Evolutionary conservation across 1,140 invertebrate species (phyloP), one percentile per base, ranked within the genome.

Genomic region (Drosophila sproati): DNA sequence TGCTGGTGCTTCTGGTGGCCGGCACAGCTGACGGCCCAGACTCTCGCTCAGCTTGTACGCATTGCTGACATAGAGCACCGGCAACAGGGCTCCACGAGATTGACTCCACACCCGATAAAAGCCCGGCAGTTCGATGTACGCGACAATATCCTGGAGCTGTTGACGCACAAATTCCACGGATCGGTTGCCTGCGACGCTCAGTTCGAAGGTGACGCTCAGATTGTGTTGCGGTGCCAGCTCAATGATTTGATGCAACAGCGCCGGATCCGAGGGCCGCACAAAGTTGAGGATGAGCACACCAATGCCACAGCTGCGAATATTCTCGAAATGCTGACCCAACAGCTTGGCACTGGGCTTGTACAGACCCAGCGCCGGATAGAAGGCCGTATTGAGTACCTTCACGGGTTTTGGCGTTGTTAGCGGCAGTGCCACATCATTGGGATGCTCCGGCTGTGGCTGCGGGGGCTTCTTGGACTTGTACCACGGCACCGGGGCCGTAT

Each of bases 41-140:
- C 93, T 93, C 31, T 93, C 93, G 54, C 93, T 93, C 32, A 94
- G 92, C 52, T 94, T 92, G 66, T 94, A 94, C 0, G 94, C 94
- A 79, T 95, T 94, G 73, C 94, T 94, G 43, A 95, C 93, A 71
- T 95, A 95, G 52, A 94, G 93, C 3, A 95, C 94, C 1, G 95
- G 95, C 5, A 95, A 63, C 51, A 82, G 45, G 2, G 74, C 77
- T 0, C 82, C 62, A 8, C 76, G 77, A 6, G 89, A 81, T 47
- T 93, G 90, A 78, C 93, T 94, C 78, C 91, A 92, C 5, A 94
- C 92, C 52, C 92, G 92, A 78, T 94, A 94, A 35, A 95, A 93
- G 4, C 94, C 94, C 4, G 93, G 93, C 80, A 94, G 93, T 4
- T 78, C 48, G 12, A 66, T 50, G 54, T 77, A 76, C 4, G 32